A percentile compares a stretch with the other conserved stretches of the same genome.
phyloP scores from a whole-genome alignment of 2,888 invertebrate species.

The Synanthedon myopaeformis region DNA sequence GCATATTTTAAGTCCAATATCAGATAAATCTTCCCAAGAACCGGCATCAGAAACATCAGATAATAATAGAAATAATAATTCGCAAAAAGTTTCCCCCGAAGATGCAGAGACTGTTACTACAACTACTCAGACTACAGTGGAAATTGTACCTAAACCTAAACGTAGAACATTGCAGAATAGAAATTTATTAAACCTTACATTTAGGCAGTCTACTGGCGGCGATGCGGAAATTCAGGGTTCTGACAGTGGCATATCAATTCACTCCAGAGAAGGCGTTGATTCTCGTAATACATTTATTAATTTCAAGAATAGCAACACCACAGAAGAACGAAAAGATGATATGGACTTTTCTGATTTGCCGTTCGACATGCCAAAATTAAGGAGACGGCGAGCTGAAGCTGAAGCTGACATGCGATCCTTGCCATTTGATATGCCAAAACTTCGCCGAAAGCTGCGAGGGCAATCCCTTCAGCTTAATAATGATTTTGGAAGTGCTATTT shows the following conservation, averaged over 20 bases:
- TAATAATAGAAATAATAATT: slow-evolving; percentile 82
- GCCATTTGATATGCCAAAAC: slow-evolving; percentile 93
- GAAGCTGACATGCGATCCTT: slow-evolving; percentile 85
- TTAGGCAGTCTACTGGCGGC: slow-evolving; percentile 73
- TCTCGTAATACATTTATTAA: slow-evolving; percentile 73
- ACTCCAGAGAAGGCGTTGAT: slow-evolving; percentile 84
- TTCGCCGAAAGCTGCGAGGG: slow-evolving; percentile 80
- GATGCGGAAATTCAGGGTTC: slow-evolving; percentile 86
- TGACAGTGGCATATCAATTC: slow-evolving; percentile 89
- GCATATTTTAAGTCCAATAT: slow-evolving; percentile 89
- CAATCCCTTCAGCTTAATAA: slow-evolving; percentile 71
- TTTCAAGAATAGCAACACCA: slow-evolving; percentile 71
- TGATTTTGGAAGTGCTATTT: slow-evolving; percentile 77
- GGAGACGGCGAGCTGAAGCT: slow-evolving; percentile 78
- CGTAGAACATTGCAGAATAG: slow-evolving; percentile 81
- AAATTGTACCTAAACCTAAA: slow-evolving; percentile 70
- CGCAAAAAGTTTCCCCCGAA: slow-evolving; percentile 82
- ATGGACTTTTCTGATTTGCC: slow-evolving; percentile 84
- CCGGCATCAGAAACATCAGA: slow-evolving; percentile 86
- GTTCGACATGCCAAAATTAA: slow-evolving; percentile 90
- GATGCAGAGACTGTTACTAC: slow-evolving; percentile 60
- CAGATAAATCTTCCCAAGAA: slow-evolving; percentile 90
- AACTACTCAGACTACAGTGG: slow-evolving; percentile 57
- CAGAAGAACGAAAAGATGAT: slow-evolving; percentile 61
- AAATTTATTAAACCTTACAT: slow-evolving; percentile 77